A percentile compares a stretch with the other conserved stretches of the same genome.
phyloP scores from a whole-genome alignment of 2,888 invertebrate species.

The Cataglyphis albicans region DNA sequence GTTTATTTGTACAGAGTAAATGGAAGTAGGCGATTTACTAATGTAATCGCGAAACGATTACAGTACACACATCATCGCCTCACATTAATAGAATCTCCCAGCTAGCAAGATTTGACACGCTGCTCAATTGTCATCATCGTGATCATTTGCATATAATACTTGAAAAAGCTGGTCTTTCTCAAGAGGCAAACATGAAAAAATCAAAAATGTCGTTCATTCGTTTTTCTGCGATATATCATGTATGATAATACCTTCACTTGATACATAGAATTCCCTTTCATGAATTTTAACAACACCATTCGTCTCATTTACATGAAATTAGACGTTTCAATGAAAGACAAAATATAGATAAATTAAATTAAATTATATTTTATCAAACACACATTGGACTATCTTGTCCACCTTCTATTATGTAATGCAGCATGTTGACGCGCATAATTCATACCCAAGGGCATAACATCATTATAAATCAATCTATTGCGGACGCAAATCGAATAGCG shows the following conservation, averaged over 20 bases:
- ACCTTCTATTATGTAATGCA: background rate
- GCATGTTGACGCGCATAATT: slow-evolving; percentile 33
- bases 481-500: slow-evolving; percentile 11
- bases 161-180: slow-evolving; percentile 18
- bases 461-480: slow-evolving; percentile 51
- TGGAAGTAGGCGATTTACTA: slow-evolving; percentile 54
- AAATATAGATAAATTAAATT: slow-evolving; percentile 22
- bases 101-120: slow-evolving; percentile 12
- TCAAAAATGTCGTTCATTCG: slow-evolving; percentile 30
- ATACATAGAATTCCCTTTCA: background rate
- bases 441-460: slow-evolving; percentile 12
- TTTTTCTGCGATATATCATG: background rate
- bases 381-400: slow-evolving; percentile 8
- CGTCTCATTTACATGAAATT: background rate
- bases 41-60: slow-evolving; percentile 38
- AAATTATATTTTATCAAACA: slow-evolving; percentile 27
- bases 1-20: slow-evolving; percentile 53
- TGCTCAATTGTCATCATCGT: slow-evolving; percentile 9
- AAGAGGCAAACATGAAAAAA: slow-evolving; percentile 9
- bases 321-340: background rate
- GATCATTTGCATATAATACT: slow-evolving; percentile 30
- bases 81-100: slow-evolving; percentile 32
- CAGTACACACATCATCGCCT: background rate
- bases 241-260: slow-evolving; percentile 1
- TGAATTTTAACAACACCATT: background rate